Base-by-base conservation (phyloP, 2,888 invertebrate genomes). In the Eupsilia transversa region DNA sequence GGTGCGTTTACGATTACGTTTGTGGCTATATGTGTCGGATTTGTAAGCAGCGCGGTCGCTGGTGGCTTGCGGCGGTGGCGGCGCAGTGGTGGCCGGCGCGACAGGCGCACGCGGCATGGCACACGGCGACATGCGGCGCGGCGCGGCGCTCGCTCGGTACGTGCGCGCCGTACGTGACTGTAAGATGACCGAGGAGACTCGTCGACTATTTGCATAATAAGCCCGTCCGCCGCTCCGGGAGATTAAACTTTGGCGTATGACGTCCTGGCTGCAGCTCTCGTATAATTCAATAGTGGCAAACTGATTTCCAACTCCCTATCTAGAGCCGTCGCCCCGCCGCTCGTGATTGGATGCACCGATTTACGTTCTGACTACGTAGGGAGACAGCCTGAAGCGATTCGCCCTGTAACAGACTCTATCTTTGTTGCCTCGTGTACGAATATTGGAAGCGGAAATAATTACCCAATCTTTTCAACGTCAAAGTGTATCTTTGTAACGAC, bases 231-330 rank as follows among this genome's bases (percentile, higher is more conserved):
- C 93, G 94, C 94, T 94, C 91, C 91, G 92, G 93, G 93, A 94
- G 95, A 95, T 96, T 95, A 95, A 95, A 95, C 95, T 95, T 95
- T 89, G 93, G 91, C 94, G 94, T 94, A 95, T 95, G 94, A 94
- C 94, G 94, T 94, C 92, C 93, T 92, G 92, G 92, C 93, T 93
- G 94, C 93, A 93, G 93, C 93, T 91, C 92, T 92, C 93, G 93
- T 95, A 94, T 95, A 95, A 96, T 95, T 96, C 95, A 96, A 96
- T 96, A 95, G 95, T 93, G 94, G 94, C 94, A 93, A 95, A 95
- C 94, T 95, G 95, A 95, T 94, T 96, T 93, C 91, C 90, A 93
- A 94, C 90, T 94, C 93, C 87, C 91, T 86, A 91, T 89, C 90
- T 87, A 82, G 89, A 86, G 89, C 88, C 87, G 87, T 88, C 86